Evolutionary conservation across 2,797 vertebrate species (phyloP).

Genomic region (Cyprinodon diabolis): DNA sequence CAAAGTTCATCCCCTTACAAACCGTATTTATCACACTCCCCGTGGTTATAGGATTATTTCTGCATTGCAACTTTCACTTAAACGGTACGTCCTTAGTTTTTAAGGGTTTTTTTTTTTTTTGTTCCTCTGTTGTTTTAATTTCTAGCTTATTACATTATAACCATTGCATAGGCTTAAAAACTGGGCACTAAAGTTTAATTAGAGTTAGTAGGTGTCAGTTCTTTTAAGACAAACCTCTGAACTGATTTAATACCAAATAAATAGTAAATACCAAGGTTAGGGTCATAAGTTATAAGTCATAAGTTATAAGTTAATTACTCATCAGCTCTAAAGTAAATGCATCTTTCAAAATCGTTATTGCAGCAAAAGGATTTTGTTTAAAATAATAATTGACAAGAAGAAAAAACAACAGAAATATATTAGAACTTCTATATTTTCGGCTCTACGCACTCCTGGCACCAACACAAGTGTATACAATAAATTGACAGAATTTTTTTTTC

Average conservation of each 20-base stretch:
- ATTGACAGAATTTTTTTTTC: background rate
- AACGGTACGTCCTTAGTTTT: background rate
- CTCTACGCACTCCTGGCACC: too few relatives aligned
- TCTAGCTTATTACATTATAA: too few relatives aligned
- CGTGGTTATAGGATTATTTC: background rate
- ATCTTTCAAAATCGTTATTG: background rate
- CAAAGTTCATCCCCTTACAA: conserved; percentile 48
- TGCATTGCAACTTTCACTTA: background rate
- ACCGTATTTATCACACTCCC: conserved; percentile 4
- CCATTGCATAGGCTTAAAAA: background rate
- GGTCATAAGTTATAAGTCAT: too few relatives aligned
- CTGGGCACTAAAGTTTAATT: background rate
- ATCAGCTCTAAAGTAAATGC: background rate
- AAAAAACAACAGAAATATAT: background rate
- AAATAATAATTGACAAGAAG: background rate
- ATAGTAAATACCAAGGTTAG: too few relatives aligned
- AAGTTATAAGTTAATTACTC: background rate
- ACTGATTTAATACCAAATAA: too few relatives aligned
- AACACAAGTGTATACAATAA: background rate
- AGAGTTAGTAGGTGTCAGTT: background rate
- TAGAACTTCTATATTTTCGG: too few relatives aligned
- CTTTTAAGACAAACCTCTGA: background rate
- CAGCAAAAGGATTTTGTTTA: background rate
- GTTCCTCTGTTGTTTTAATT: background rate
- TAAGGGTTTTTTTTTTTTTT: background rate